Base-by-base conservation (phyloP, 2,888 invertebrate species). In the Acleris literana region DNA sequence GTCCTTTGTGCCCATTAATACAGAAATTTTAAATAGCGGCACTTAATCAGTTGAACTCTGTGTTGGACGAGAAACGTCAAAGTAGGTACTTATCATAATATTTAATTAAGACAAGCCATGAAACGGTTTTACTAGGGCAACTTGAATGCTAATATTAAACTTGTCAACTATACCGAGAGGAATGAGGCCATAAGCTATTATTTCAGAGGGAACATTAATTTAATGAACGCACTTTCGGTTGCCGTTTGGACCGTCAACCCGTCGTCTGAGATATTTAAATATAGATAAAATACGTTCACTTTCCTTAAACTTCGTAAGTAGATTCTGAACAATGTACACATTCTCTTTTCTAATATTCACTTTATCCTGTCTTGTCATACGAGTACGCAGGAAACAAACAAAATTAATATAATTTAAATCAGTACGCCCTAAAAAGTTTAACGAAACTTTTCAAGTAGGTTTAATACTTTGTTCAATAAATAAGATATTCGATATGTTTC, bases 401-500 rank as follows among this genome's bases (percentile, higher is more conserved):
- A 17, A 54, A 39, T 51, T 25, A 51, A 51, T 51, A 22, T 20
- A 22, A 51, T 51, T 51, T 51, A 20, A 25, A 22, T 18, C 3
- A 49, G 7, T 9, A 51, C 22, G 51, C 51, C 22, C n/a, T 25
- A 11, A 51, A 22, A 43, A 16, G 22, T 43, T 55, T 1, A 16
- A 55, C 22, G 39, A n/a, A 55, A 55, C 55, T 55, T 43, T 55
- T 22, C 55, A 20, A 43, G 9, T n/a, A 22, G 16, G 11, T 20
- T 39, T 55, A n/a, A 13, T 11, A 55, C 54, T 55, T 54, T 55
- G 54, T 39, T n/a, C n/a, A n/a, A n/a, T 55, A 6, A 55, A 16
- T 4, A 20, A 55, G 16, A 33, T 39, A 43, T 43, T 3, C 20
- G 16, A 43, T 22, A 39, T 22, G 20, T 43, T 55, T 55, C 20